These are phyloP conservation scores for Melanotaenia duboulayi DNA, from an alignment of 2,113 vertebrate genomes.

Conservation along the genomic window DNA sequence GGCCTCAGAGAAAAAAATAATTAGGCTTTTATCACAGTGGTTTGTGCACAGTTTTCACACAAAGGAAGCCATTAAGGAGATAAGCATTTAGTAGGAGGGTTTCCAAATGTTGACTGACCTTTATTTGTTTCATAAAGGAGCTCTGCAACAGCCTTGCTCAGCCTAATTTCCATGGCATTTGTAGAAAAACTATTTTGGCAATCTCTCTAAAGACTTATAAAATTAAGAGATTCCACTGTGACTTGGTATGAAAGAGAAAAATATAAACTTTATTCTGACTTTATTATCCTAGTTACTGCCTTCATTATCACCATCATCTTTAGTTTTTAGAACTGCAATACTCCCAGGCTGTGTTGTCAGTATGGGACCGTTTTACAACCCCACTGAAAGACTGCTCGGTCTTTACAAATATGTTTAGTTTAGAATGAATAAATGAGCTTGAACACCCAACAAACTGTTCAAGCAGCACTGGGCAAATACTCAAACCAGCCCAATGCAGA, in stretches of 20 bases:
- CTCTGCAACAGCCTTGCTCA: slow-evolving; percentile 46
- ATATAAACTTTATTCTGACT: slow-evolving; percentile 10
- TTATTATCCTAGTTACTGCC: slow-evolving; percentile 26
- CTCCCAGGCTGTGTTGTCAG: slow-evolving; percentile 14
- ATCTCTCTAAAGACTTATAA: slow-evolving; percentile 21
- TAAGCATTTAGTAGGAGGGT: slow-evolving; percentile 64
- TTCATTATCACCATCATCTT: slow-evolving; percentile 35
- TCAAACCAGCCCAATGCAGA: slow-evolving; percentile 23
- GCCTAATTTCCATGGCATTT: slow-evolving; percentile 44
- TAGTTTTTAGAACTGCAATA: slow-evolving; percentile 27
- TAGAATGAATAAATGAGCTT: slow-evolving; percentile 22
- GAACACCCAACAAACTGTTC: slow-evolving; percentile 32
- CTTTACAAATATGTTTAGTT: background rate
- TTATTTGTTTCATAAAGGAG: slow-evolving; percentile 56
- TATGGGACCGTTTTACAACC: slow-evolving; percentile 12
- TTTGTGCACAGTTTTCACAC: slow-evolving; percentile 28
- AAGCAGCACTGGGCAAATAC: slow-evolving; percentile 20
- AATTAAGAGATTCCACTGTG: slow-evolving; percentile 16
- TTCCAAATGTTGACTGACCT: slow-evolving; percentile 59
- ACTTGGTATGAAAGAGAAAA: slow-evolving; percentile 36
- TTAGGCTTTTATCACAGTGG: slow-evolving; percentile 46
- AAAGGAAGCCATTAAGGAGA: slow-evolving; percentile 59
- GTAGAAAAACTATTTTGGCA: slow-evolving; percentile 33
- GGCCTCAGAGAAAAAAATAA: slow-evolving; percentile 41
- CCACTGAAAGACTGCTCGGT: background rate